phyloP scores from a whole-genome alignment of 2,113 vertebrate genomes.

The Corynorhinus townsendii region DNA sequence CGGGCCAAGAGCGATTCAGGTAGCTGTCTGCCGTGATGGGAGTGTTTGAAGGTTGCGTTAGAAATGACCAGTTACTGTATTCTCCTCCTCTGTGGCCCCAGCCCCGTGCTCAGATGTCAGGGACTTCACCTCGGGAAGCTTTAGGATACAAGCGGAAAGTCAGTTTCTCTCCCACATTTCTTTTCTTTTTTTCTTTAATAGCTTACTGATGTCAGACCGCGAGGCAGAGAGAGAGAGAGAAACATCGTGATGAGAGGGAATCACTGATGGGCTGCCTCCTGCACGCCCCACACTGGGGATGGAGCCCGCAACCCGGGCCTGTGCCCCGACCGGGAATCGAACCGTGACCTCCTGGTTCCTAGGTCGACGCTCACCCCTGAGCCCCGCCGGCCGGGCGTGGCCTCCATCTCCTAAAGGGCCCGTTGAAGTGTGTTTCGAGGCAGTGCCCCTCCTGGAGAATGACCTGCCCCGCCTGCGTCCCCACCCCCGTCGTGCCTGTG shows the following conservation, averaged over 20 bases:
- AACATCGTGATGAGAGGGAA: too few relatives aligned
- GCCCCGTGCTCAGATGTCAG: not conserved
- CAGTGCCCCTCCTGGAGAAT: too few relatives aligned
- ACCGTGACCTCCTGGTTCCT: too few relatives aligned
- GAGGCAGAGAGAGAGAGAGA: too few relatives aligned
- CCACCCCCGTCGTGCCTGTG: accelerated
- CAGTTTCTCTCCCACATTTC: not conserved
- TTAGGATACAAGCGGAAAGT: not conserved
- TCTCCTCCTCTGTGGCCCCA: not conserved
- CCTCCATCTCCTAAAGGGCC: not conserved
- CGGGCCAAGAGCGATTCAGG: conserved; percentile 87
- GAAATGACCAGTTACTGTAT: not conserved
- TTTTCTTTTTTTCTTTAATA: too few relatives aligned
- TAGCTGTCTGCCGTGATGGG: conserved; percentile 60
- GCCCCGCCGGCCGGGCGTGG: not conserved
- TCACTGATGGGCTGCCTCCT: too few relatives aligned
- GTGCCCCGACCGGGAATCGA: too few relatives aligned
- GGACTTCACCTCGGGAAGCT: not conserved
- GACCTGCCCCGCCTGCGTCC: not conserved
- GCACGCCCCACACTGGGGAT: too few relatives aligned
- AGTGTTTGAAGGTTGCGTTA: not conserved
- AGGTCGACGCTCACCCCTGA: too few relatives aligned
- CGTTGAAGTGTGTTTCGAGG: too few relatives aligned
- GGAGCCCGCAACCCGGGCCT: too few relatives aligned
- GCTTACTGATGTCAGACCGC: too few relatives aligned